phyloP scores from a whole-genome alignment of 2,797 vertebrate genomes.

The Prunella strophiata region DNA sequence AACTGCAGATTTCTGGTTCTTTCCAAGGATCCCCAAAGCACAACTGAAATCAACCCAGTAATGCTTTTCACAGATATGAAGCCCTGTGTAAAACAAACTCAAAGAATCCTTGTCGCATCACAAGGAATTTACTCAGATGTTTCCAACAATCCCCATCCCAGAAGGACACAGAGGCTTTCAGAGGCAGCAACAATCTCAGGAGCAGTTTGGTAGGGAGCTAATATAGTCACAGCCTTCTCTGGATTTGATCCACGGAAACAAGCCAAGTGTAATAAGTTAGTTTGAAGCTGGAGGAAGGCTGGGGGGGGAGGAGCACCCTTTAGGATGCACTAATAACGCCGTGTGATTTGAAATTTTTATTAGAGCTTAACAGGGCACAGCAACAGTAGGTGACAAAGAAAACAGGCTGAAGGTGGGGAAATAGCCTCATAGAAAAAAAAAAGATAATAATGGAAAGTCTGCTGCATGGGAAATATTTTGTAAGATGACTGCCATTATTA shows the following conservation, averaged over 20 bases:
- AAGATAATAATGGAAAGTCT: conserved; percentile 12
- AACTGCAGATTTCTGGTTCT: neutral
- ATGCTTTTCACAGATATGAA: neutral
- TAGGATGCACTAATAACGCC: conserved; percentile 33
- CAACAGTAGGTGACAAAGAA: conserved; percentile 61
- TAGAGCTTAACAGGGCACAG: conserved; percentile 55
- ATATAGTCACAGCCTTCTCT: conserved; percentile 6
- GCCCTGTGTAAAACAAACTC: neutral
- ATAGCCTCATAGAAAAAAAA: neutral
- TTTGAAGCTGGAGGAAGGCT: conserved; percentile 33
- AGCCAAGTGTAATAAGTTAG: conserved; percentile 65
- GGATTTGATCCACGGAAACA: conserved; percentile 26
- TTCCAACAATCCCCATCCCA: neutral
- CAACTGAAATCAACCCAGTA: neutral
- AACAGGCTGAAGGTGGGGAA: conserved; percentile 35
- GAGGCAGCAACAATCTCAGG: conserved; percentile 5
- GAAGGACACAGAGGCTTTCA: conserved; percentile 9
- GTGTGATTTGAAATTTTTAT: conserved; percentile 56
- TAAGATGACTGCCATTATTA: conserved; percentile 54
- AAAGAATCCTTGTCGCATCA: neutral
- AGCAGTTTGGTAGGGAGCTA: conserved; percentile 26
- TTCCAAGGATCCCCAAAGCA: neutral
- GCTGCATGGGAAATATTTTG: conserved; percentile 62
- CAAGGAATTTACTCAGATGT: neutral
- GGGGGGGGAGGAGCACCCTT: conserved; percentile 44